A percentile compares a stretch with the other conserved stretches of the same genome.
phyloP scores from a whole-genome alignment of 2,797 vertebrate genomes.

The Holocentrus rufus region DNA sequence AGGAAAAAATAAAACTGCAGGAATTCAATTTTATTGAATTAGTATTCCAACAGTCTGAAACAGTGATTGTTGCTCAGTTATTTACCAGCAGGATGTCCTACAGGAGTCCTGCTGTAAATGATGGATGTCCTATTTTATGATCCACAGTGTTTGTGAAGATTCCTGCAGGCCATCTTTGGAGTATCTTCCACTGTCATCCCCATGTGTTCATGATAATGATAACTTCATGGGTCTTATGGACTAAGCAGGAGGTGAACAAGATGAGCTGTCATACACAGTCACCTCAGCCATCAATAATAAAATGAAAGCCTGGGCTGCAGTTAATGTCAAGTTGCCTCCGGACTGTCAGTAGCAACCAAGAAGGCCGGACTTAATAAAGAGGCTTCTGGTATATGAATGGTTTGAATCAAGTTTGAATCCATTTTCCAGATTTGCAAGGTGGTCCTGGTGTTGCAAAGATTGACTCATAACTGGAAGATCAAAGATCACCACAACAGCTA shows the following conservation, averaged over 20 bases:
- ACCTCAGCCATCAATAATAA: background rate
- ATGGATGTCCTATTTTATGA: background rate
- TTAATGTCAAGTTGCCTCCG: background rate
- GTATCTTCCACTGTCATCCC: background rate
- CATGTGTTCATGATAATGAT: background rate
- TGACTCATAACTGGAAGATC: background rate
- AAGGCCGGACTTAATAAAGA: background rate
- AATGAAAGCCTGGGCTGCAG: conserved; percentile 8
- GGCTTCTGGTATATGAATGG: background rate
- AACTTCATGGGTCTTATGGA: background rate
- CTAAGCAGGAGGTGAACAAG: background rate
- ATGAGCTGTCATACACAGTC: background rate
- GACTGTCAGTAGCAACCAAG: background rate
- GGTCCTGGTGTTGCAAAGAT: background rate
- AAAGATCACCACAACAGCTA: background rate
- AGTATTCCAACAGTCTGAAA: background rate
- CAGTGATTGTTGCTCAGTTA: background rate
- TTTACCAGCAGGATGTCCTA: background rate
- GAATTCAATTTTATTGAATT: background rate
- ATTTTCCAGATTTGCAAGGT: conserved; percentile 1
- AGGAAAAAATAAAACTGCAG: background rate
- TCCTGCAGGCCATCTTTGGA: background rate
- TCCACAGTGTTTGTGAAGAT: background rate
- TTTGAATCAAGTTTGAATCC: no score
- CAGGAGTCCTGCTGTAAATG: background rate